phyloP scores from a whole-genome alignment of 2,797 vertebrate species.

The Corythornis leucogaster region DNA sequence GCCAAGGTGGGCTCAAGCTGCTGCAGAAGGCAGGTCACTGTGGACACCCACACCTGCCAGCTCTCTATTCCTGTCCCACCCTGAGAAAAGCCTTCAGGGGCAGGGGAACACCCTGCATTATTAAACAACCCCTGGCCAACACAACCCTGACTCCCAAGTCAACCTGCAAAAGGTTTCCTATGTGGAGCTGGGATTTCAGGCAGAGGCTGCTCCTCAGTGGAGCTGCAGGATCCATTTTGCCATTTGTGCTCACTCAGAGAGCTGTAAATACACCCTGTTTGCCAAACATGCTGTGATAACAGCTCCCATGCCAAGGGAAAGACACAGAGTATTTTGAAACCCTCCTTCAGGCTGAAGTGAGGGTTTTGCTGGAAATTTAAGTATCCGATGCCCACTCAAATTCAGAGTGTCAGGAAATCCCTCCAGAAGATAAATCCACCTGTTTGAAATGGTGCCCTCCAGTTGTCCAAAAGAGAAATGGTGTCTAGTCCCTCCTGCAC shows the following conservation, averaged over 20 bases:
- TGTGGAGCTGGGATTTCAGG: not conserved
- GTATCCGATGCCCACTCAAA: not conserved
- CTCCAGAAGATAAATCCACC: not conserved
- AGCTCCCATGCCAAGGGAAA: not conserved
- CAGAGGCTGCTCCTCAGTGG: not conserved
- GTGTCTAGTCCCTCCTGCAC: not conserved
- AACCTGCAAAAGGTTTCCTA: not conserved
- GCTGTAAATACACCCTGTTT: not conserved
- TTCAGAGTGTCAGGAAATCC: not conserved
- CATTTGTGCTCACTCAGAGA: not conserved
- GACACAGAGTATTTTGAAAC: not conserved
- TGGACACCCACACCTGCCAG: not conserved
- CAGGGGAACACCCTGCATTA: rapidly evolving
- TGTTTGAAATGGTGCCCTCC: not conserved
- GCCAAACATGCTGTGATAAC: not conserved
- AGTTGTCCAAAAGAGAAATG: not conserved
- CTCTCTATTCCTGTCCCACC: not conserved
- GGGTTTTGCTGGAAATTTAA: not conserved
- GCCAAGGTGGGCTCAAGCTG: rapidly evolving
- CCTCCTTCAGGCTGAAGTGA: not conserved
- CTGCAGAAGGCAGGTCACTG: rapidly evolving
- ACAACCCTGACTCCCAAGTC: rapidly evolving
- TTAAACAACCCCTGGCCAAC: not conserved
- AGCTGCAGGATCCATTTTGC: not conserved
- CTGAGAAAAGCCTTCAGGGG: rapidly evolving